Percentiles rank a stretch among this genome's conserved stretches.
These are phyloP conservation scores for Pangasius macronema DNA, from an alignment of 2,797 vertebrate genomes.

Conservation along the genomic window DNA sequence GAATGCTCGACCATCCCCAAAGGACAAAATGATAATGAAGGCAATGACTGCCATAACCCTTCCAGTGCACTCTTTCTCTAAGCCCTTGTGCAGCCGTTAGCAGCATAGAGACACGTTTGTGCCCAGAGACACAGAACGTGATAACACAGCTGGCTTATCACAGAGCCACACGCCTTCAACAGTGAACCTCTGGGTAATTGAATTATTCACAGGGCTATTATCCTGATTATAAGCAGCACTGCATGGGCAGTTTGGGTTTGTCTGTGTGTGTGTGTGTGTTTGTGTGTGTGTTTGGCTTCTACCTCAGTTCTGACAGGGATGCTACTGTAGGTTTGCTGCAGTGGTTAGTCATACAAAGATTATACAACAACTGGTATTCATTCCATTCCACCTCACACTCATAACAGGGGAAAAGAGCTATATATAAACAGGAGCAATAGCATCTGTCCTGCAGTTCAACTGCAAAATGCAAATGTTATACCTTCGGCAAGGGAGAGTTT, in stretches of 20 bases:
- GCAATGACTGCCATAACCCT: constrained; percentile 33
- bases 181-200: constrained; percentile 51
- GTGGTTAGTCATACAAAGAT: constrained; percentile 56
- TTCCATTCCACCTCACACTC: constrained; percentile 47
- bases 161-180: constrained; percentile 38
- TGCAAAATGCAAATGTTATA: constrained; percentile 39
- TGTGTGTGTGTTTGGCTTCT: neutral
- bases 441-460: constrained; percentile 36
- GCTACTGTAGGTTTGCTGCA: constrained; percentile 35
- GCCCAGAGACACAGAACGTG: constrained; percentile 38
- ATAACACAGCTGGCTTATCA: constrained; percentile 53
- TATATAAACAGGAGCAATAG: constrained; percentile 47
- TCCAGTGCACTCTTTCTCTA: constrained; percentile 12
- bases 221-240: constrained; percentile 44
- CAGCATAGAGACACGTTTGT: constrained; percentile 12
- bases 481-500: constrained; percentile 28
- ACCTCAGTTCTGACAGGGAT: constrained; percentile 12
- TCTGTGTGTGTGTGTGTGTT: neutral
- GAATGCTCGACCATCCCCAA: constrained; percentile 39
- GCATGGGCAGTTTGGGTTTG: constrained; percentile 1
- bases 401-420: constrained; percentile 43
- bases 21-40: constrained; percentile 46
- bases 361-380: constrained; percentile 54
- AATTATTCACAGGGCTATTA: constrained; percentile 51
- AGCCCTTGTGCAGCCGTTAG: constrained; percentile 2